A percentile compares a stretch with the other conserved stretches of the same genome.
phyloP scores from a whole-genome alignment of 2,888 invertebrate species.

The Dicroscelio sp. region DNA sequence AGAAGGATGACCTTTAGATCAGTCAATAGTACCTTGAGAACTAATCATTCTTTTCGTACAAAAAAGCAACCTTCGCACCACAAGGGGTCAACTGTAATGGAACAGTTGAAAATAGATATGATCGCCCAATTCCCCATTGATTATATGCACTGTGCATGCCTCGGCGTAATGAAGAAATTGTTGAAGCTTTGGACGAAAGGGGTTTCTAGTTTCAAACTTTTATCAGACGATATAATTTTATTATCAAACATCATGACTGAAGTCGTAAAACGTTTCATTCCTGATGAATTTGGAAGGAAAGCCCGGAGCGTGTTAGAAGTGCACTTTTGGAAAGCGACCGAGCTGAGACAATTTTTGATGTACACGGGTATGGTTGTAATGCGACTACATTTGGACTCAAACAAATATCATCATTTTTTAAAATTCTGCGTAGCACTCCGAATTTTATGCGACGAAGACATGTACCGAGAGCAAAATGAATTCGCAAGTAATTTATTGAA shows the following conservation, averaged over 20 bases:
- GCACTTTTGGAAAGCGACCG: constrained; percentile 17
- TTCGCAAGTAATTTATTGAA: constrained; percentile 37
- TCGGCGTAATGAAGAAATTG: constrained; percentile 1
- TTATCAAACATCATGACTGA: not conserved
- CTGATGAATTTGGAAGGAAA: constrained; percentile 18
- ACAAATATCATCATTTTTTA: constrained; percentile 19
- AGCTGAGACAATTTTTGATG: not conserved
- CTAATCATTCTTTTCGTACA: not conserved
- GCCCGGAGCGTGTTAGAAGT: not conserved
- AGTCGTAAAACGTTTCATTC: not conserved
- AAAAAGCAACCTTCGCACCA: not conserved
- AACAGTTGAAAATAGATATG: constrained; percentile 30
- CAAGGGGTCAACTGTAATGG: not conserved
- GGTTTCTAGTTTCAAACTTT: not conserved
- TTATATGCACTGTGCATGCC: constrained; percentile 12
- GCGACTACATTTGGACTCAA: not conserved
- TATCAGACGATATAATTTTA: not conserved
- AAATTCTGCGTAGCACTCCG: not conserved
- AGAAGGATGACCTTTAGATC: constrained; percentile 9
- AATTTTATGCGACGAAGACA: constrained; percentile 16
- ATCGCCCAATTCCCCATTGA: not conserved
- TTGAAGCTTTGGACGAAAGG: not conserved
- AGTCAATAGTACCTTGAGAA: not conserved
- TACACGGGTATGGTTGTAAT: constrained; percentile 5
- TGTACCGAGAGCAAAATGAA: not conserved